phyloP scores from a whole-genome alignment of 1,140 invertebrate genomes.

The Acyrthosiphon pisum region DNA sequence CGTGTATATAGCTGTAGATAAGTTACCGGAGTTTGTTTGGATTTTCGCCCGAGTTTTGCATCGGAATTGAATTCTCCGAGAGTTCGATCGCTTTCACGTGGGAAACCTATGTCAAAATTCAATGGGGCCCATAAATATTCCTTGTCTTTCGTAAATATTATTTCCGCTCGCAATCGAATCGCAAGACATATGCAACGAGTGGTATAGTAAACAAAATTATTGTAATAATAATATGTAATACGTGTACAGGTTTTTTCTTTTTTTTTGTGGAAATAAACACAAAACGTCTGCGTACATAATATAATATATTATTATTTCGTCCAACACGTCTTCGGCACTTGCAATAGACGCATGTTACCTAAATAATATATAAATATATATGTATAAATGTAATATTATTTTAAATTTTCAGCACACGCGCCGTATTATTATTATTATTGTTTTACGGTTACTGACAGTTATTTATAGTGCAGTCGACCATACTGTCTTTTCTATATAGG shows the following conservation, averaged over 20 bases:
- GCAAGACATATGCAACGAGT: neutral
- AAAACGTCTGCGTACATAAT: neutral
- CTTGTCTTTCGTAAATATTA: neutral
- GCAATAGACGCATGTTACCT: neutral
- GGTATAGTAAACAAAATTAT: neutral
- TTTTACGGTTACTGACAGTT: neutral
- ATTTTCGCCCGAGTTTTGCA: neutral
- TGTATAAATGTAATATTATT: neutral
- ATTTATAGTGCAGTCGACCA: neutral
- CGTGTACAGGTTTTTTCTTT: neutral
- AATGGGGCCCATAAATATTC: neutral
- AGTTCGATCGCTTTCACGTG: neutral
- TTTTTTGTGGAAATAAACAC: neutral
- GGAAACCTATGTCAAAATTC: neutral
- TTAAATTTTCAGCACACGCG: neutral
- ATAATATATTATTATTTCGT: neutral
- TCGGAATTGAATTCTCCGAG: slow-evolving; percentile 9
- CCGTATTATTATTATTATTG: neutral
- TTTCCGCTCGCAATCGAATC: neutral
- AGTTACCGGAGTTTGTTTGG: slow-evolving; percentile 10
- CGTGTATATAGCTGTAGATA: neutral
- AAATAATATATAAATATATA: too few relatives aligned
- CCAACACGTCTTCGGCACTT: neutral
- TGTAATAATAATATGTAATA: neutral
- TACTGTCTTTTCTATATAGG: neutral